Conservation (phyloP, 2,888 invertebrate genomes). For the Ochlodes sylvanus region DNA sequence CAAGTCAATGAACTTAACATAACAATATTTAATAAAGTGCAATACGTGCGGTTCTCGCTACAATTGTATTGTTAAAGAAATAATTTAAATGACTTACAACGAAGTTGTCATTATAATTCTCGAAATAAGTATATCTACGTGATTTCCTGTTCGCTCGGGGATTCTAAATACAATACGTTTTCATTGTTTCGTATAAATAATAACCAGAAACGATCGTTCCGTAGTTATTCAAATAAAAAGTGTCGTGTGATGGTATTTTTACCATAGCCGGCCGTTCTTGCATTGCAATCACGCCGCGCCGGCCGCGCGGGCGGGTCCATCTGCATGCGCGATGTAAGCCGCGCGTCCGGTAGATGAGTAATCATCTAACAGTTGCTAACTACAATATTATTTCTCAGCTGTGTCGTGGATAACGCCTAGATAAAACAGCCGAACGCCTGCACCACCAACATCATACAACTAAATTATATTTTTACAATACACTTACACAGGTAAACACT, state of each 20-base stretch:
- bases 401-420: conserved; percentile 20
- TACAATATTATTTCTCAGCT: conserved; percentile 40
- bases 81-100: conserved; percentile 47
- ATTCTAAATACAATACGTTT: conserved; percentile 56
- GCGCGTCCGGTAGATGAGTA: conserved; percentile 75
- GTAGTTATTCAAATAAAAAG: conserved; percentile 72
- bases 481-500: neutral
- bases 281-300: conserved; percentile 70
- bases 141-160: conserved; percentile 72
- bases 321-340: conserved; percentile 74
- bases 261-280: conserved; percentile 76
- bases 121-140: conserved; percentile 65
- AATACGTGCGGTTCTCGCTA: conserved; percentile 40
- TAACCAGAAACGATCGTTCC: conserved; percentile 72
- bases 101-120: conserved; percentile 63
- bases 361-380: conserved; percentile 72
- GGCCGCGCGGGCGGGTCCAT: conserved; percentile 51
- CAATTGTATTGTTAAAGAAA: conserved; percentile 42
- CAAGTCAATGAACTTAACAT: conserved; percentile 47
- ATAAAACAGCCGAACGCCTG: conserved; percentile 5
- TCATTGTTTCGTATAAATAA: conserved; percentile 75
- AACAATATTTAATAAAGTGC: conserved; percentile 38
- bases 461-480: neutral
- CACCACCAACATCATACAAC: neutral
- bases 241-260: conserved; percentile 76